Evolutionary conservation across 2,113 vertebrate genomes (phyloP).

Genomic region (Halichoeres trimaculatus): DNA sequence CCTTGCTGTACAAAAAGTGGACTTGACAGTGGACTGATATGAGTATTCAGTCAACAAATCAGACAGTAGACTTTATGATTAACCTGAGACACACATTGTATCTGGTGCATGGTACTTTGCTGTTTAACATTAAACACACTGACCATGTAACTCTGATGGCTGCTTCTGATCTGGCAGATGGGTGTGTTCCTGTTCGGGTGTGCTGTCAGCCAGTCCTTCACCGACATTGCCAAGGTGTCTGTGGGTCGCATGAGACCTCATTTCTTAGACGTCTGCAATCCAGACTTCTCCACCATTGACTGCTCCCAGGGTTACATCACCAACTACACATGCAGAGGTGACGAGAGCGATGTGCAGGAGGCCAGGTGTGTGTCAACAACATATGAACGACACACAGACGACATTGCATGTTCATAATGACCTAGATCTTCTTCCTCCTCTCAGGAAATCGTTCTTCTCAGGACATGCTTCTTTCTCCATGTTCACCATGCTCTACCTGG

Average conservation of each 20-base stretch:
- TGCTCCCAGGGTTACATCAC: constrained; percentile 93
- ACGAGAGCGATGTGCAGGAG: constrained; percentile 89
- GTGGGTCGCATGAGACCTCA: constrained; percentile 97
- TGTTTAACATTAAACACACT: too few species aligned
- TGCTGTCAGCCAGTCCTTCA: constrained; percentile 97
- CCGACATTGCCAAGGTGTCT: constrained; percentile 98
- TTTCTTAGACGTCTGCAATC: constrained; percentile 90
- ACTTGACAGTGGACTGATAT: too few species aligned
- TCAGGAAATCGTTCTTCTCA: constrained; percentile 99
- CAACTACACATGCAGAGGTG: constrained; percentile 88
- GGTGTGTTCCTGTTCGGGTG: constrained; percentile 97
- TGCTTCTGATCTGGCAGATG: constrained; percentile 77
- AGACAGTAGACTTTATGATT: too few species aligned
- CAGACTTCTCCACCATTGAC: constrained; percentile 88
- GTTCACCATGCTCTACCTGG: constrained; percentile 97
- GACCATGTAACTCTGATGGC: too few species aligned
- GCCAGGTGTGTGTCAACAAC: constrained; percentile 86
- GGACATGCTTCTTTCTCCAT: constrained; percentile 98
- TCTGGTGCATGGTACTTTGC: too few species aligned
- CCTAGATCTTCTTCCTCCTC: constrained; percentile 16
- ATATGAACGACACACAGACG: background rate
- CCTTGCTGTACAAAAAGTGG: too few species aligned
- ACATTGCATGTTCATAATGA: background rate
- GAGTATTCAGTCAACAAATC: too few species aligned
- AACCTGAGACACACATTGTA: too few species aligned